These are phyloP conservation scores for Chrysopa pallens DNA, from an alignment of 1,140 invertebrate species.

Conservation along the genomic window DNA sequence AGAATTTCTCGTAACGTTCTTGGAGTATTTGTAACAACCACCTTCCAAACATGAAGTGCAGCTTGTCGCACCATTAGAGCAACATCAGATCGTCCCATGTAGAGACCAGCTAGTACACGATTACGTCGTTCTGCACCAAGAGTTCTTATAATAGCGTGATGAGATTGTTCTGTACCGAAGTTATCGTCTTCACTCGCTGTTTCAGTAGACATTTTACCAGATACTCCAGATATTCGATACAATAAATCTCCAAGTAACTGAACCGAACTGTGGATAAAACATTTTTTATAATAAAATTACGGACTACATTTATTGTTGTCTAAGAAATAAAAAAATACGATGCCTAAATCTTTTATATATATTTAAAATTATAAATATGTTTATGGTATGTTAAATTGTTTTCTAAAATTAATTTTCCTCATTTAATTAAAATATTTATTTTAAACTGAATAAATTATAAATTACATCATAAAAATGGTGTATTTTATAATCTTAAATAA, in stretches of 20 bases:
- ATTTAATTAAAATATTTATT: too few species aligned
- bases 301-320: too few species aligned
- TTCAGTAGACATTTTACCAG: constrained; percentile 98
- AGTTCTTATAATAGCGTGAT: constrained; percentile 73
- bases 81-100: constrained; percentile 95
- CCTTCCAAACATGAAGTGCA: constrained; percentile 94
- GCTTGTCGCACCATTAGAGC: constrained; percentile 93
- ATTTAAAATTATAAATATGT: too few species aligned
- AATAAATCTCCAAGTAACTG: constrained; percentile 91
- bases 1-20: constrained; percentile 92
- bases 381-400: too few species aligned
- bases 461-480: too few species aligned
- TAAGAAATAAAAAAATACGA: too few species aligned
- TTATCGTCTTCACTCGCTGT: constrained; percentile 97
- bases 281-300: too few species aligned
- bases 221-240: constrained; percentile 92
- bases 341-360: too few species aligned
- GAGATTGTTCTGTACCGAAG: constrained; percentile 94
- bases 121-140: constrained; percentile 81
- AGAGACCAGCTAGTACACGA: constrained; percentile 83
- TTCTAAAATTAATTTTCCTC: too few species aligned
- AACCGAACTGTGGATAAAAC: constrained; percentile 51
- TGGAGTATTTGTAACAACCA: constrained; percentile 91
- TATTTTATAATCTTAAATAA: too few species aligned
- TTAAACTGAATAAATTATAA: too few species aligned